Base-by-base conservation (phyloP, 2,113 vertebrate genomes). In the Bujurquina vittata region DNA sequence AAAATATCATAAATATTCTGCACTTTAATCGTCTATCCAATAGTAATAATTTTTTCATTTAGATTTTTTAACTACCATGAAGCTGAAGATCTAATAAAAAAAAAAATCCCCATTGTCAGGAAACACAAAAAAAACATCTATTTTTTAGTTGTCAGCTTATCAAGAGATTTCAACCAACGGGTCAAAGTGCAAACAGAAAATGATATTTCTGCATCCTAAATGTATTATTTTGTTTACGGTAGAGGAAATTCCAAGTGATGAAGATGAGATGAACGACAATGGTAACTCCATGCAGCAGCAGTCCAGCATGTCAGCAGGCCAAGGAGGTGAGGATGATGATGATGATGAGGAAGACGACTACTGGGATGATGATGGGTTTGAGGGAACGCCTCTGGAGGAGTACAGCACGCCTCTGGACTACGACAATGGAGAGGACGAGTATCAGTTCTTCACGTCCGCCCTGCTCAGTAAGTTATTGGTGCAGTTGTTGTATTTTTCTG, bases 221-320 rank as follows among this genome's bases (percentile, higher is more conserved):
- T 31, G 10, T 14, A 4, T 74, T 26, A 1, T 49, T 20, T 18
- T 58, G 2, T 62, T 9, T 79, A 10, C 35, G 84, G 20, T 93
- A 99, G 98, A 99, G 92, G 98, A 99, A 95, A 98, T 99, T 84
- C 96, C 97, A 0, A 99, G 97, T 2, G 98, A 99, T 73, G 98
- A 99, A 80, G 98, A 99, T 54, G 98, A 99, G 77, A 93, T 95
- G 1, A 96, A 91, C 10, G 95, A 95, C 72, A 94, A 89, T 43
- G 91, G 89, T 4, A 95, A 95, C 55, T 88, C 89, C 0, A 95
- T 96, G 96, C 97, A 97, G 78, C 93, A 97, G 75, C 96, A 95
- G 55, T 89, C 90, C 0, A 10, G 92, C 37, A 93, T 93, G 43
- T 87, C 94, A 1, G 84, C 79, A 0, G 87, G 91, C 14, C 92